Conservation (phyloP, 2,797 vertebrate genomes). For the Leuciscus waleckii region DNA sequence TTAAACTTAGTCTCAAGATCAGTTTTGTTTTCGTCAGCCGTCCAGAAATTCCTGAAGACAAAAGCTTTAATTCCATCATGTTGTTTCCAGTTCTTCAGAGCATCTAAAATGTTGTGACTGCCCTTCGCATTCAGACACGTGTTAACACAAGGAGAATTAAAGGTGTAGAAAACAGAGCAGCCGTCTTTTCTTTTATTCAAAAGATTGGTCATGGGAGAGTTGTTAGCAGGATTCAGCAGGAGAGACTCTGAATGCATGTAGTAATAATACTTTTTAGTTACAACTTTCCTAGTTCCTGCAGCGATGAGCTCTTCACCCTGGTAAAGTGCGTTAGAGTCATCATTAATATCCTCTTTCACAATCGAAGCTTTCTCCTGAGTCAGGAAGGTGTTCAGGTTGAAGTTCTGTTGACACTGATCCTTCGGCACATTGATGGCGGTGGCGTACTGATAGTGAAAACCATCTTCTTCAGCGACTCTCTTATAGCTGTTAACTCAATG, state of each 20-base stretch:
- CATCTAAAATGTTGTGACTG: rapidly evolving
- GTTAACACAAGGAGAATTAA: background rate
- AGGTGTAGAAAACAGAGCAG: background rate
- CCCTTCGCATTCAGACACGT: constrained; percentile 1
- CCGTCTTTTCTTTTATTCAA: background rate
- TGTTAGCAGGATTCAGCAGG: background rate
- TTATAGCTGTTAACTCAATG: background rate
- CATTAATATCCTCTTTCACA: background rate
- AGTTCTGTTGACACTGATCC: background rate
- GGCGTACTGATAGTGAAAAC: background rate
- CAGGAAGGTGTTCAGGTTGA: background rate
- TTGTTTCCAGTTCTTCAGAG: background rate
- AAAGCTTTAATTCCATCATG: background rate
- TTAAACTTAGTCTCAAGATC: background rate
- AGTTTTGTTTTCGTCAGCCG: background rate
- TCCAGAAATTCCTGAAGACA: background rate
- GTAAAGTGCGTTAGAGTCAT: background rate
- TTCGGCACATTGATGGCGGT: background rate
- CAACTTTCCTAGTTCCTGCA: background rate
- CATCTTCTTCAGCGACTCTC: background rate
- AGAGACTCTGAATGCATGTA: background rate
- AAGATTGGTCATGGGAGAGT: background rate
- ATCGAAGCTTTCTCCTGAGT: rapidly evolving
- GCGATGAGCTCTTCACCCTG: background rate
- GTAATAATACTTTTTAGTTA: too few relatives aligned